These are phyloP conservation scores for Paratrypauchen microcephalus DNA, from an alignment of 2,797 vertebrate genomes.

Conservation along the genomic window DNA sequence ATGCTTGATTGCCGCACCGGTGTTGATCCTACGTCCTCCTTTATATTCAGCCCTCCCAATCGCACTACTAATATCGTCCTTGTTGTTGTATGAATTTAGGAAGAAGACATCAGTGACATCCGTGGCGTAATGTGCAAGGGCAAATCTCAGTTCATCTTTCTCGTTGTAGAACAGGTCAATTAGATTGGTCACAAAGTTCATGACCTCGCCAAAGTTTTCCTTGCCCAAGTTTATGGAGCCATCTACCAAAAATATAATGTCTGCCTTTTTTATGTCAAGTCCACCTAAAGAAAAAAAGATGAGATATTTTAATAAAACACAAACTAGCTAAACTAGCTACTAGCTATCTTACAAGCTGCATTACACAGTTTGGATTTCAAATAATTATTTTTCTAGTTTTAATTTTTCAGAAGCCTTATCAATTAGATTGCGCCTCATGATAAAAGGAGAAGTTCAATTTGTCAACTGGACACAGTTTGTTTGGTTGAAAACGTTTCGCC, in stretches of 20 bases:
- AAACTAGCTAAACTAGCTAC: too few species aligned
- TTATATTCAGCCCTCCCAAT: slow-evolving; percentile 84
- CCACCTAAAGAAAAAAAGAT: slow-evolving; percentile 21
- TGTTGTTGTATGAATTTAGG: slow-evolving; percentile 83
- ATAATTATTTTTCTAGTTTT: too few species aligned
- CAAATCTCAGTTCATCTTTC: slow-evolving; percentile 84
- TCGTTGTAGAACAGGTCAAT: slow-evolving; percentile 86
- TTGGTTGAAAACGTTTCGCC: too few species aligned
- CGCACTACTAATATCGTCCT: slow-evolving; percentile 80
- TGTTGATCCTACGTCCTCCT: slow-evolving; percentile 86
- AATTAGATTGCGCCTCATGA: too few species aligned
- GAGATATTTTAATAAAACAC: not conserved
- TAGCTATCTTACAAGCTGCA: too few species aligned
- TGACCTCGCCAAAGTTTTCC: slow-evolving; percentile 83
- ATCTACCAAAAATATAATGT: slow-evolving; percentile 95
- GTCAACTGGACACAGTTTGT: too few species aligned
- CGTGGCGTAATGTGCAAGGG: slow-evolving; percentile 88
- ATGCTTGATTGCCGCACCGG: slow-evolving; percentile 84
- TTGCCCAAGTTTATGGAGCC: slow-evolving; percentile 91
- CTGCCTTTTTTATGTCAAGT: slow-evolving; percentile 74
- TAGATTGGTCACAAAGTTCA: slow-evolving; percentile 81
- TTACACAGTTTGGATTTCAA: too few species aligned
- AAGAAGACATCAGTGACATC: slow-evolving; percentile 91
- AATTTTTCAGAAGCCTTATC: too few species aligned
- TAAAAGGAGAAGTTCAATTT: too few species aligned